A percentile compares a stretch with the other conserved stretches of the same genome.
These are phyloP conservation scores for Penaeus chinensis DNA, from an alignment of 1,140 invertebrate species.

Conservation along the genomic window DNA sequence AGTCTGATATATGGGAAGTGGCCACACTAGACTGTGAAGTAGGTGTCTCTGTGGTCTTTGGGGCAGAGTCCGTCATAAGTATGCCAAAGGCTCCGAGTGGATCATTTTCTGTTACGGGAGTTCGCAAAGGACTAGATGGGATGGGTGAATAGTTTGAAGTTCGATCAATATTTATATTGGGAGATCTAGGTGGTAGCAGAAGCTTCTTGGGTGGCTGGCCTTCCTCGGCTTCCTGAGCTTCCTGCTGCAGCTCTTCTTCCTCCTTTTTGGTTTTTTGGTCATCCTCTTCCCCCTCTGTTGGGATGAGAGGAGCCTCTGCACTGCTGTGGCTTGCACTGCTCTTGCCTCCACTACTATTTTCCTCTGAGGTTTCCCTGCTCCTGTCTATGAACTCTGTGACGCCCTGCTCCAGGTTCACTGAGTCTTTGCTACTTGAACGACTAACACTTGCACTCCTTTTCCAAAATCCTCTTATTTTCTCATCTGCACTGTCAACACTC, in stretches of 20 bases:
- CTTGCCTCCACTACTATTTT: constrained; percentile 3
- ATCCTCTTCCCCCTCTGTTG: not conserved
- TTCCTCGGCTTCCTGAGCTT: not conserved
- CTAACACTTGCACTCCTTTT: constrained; percentile 41
- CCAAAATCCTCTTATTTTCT: constrained; percentile 57
- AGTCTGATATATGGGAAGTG: constrained; percentile 8
- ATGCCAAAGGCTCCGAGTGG: constrained; percentile 82
- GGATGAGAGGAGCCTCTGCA: not conserved
- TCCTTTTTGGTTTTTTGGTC: not conserved
- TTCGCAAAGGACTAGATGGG: constrained; percentile 71
- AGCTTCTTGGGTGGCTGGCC: not conserved
- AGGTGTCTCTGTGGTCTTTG: constrained; percentile 1
- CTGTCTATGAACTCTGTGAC: constrained; percentile 47
- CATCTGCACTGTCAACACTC: constrained; percentile 58
- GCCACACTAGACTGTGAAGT: not conserved
- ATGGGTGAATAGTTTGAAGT: constrained; percentile 71
- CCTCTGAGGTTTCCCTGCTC: constrained; percentile 34
- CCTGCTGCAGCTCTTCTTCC: not conserved
- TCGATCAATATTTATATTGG: constrained; percentile 71
- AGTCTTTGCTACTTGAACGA: constrained; percentile 62
- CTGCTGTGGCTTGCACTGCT: constrained; percentile 3
- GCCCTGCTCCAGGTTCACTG: constrained; percentile 50
- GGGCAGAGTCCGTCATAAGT: constrained; percentile 40
- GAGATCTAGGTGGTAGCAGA: constrained; percentile 65
- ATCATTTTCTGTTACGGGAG: constrained; percentile 89